Percentiles rank a stretch among this genome's conserved stretches.
These are phyloP conservation scores for Cryptotis parvus DNA, from an alignment of 2,113 vertebrate species.

Conservation along the genomic window DNA sequence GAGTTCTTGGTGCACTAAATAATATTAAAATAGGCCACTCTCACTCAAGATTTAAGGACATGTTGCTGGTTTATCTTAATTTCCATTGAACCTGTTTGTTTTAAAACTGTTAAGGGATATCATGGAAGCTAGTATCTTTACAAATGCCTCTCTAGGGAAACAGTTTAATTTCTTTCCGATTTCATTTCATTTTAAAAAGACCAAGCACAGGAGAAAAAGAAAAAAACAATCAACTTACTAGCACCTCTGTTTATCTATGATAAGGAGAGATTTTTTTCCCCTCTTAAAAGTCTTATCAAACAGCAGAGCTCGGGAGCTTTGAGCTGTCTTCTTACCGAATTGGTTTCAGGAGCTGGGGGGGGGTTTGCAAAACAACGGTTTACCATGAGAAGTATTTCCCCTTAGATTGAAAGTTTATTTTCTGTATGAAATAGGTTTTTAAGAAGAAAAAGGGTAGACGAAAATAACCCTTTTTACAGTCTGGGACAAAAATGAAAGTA, in stretches of 20 bases:
- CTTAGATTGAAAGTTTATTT: neutral
- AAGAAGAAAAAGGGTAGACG: too few species aligned
- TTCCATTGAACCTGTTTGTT: neutral
- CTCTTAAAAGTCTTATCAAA: conserved; percentile 67
- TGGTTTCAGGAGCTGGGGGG: conserved; percentile 13
- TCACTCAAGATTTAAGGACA: neutral
- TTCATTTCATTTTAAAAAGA: conserved; percentile 56
- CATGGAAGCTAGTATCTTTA: neutral
- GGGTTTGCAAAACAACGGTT: conserved; percentile 4
- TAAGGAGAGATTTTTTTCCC: conserved; percentile 58
- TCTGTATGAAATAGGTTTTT: neutral
- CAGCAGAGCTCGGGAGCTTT: neutral
- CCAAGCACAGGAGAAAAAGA: conserved; percentile 24
- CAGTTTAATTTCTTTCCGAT: neutral
- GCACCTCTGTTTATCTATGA: conserved; percentile 73
- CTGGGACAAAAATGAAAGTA: conserved; percentile 43
- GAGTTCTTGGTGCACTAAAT: neutral
- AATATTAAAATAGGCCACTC: neutral
- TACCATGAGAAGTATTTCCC: conserved; percentile 9
- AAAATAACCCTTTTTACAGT: neutral
- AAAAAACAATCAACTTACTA: neutral
- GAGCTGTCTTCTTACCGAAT: conserved; percentile 20
- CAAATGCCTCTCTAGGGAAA: neutral
- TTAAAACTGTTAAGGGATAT: neutral
- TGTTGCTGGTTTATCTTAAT: conserved; percentile 3